Evolutionary conservation across 1,140 invertebrate species (phyloP), one percentile per base, ranked within the genome.

Genomic region (Eufriesea mexicana): DNA sequence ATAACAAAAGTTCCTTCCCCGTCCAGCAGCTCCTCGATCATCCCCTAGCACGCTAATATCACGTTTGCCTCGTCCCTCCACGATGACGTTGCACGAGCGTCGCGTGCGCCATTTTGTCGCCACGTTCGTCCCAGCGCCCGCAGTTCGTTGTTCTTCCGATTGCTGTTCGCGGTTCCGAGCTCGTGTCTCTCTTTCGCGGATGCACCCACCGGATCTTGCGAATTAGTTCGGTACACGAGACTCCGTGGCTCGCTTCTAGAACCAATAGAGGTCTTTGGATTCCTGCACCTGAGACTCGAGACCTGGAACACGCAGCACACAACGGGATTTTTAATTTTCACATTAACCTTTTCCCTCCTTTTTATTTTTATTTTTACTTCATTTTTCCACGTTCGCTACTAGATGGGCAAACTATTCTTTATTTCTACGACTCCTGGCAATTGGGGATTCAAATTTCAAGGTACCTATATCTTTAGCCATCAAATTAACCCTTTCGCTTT

Each of bases 181-280:
- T 51, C 61, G 72, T 42, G 72, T 25, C n/a, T 6, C 18, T 28
- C 28, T 54, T 35, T 62, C 75, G 81, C 68, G 23, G 28, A 35
- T 55, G 20, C 59, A 57, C 18, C 66, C 47, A 62, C 25, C 64
- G 71, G 61, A 49, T 55, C n/a, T 35, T 23, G 64, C 64, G 68
- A 61, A 73, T 62, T 57, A 86, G 59, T 81, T 77, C 54, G 51
- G 78, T 51, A 59, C 78, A 79, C 75, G 84, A 85, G 75, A 83
- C 80, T 86, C 62, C 82, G 74, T 18, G 25, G 35, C 80, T 89
- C 66, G 88, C 59, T 90, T 89, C 90, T 91, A 92, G 86, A 91
- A 92, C 91, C 91, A 92, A 79, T 91, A 92, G 35, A 92, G 90
- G 83, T 92, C 91, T 82, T 92, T 92, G 85, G 91, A 91, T 85